Evolutionary conservation across 2,113 vertebrate genomes (phyloP).

Genomic region (Coptodon rendalli): DNA sequence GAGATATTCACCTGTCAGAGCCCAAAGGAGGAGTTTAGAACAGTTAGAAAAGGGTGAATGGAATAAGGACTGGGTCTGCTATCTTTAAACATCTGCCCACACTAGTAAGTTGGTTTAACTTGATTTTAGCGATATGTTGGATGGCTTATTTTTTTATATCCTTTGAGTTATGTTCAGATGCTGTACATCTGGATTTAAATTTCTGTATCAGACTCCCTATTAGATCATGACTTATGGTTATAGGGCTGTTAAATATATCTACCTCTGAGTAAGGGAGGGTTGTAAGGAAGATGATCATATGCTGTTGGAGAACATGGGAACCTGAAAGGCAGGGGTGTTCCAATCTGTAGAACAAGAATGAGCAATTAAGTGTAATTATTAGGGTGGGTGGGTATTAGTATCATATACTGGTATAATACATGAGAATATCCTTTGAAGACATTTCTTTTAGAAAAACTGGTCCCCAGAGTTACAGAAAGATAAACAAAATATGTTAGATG

Average conservation of each 20-base stretch:
- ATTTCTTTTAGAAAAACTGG: neutral
- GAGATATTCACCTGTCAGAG: neutral
- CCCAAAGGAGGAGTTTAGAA: neutral
- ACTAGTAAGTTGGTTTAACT: neutral
- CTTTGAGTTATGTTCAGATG: neutral
- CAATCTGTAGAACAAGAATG: neutral
- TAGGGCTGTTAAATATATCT: neutral
- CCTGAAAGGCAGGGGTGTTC: neutral
- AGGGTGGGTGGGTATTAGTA: neutral
- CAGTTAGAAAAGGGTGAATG: neutral
- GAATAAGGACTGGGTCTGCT: neutral
- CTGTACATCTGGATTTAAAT: neutral
- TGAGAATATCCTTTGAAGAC: neutral
- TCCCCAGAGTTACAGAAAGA: neutral
- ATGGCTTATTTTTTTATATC: neutral
- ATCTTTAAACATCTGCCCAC: neutral
- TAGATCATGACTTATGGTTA: neutral
- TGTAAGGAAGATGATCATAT: neutral
- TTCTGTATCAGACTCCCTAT: neutral
- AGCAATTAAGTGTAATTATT: neutral
- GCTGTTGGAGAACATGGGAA: neutral
- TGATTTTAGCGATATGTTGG: neutral
- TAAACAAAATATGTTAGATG: neutral
- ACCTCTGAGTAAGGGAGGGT: neutral
- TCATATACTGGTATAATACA: neutral